Conservation (phyloP, 2,797 vertebrate genomes). For the Micropoecilia bifurca region DNA sequence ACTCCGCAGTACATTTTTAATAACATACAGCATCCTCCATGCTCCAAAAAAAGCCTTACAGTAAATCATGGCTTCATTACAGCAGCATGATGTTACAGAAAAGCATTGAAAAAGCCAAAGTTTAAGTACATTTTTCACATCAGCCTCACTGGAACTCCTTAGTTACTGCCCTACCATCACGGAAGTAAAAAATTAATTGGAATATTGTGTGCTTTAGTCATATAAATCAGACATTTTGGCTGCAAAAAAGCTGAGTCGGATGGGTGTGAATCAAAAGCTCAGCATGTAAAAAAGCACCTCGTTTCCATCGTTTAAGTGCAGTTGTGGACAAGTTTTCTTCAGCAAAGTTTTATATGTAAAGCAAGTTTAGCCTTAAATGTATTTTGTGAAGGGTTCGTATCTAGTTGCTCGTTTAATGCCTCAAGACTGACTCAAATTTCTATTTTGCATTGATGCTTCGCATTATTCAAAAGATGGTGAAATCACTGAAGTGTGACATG, state of each 20-base stretch:
- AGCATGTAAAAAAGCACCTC: neutral
- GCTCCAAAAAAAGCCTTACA: neutral
- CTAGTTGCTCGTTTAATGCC: neutral
- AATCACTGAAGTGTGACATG: neutral
- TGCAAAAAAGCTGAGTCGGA: neutral
- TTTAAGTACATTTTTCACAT: neutral
- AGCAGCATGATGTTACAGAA: too few relatives aligned
- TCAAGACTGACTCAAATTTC: neutral
- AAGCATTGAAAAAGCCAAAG: neutral
- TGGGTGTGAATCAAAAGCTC: neutral
- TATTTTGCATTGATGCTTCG: neutral
- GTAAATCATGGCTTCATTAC: neutral
- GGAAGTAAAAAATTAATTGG: neutral
- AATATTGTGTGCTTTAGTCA: neutral
- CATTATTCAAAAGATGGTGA: neutral
- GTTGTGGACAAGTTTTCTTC: neutral
- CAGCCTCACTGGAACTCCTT: neutral
- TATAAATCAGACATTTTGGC: neutral
- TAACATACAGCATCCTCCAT: neutral
- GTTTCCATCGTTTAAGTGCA: neutral
- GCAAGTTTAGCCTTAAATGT: neutral
- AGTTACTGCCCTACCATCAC: neutral
- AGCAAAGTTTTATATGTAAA: neutral
- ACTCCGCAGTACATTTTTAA: neutral
- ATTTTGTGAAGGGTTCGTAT: neutral